Conservation (phyloP, 2,797 vertebrate species). For the Myripristis murdjan region DNA sequence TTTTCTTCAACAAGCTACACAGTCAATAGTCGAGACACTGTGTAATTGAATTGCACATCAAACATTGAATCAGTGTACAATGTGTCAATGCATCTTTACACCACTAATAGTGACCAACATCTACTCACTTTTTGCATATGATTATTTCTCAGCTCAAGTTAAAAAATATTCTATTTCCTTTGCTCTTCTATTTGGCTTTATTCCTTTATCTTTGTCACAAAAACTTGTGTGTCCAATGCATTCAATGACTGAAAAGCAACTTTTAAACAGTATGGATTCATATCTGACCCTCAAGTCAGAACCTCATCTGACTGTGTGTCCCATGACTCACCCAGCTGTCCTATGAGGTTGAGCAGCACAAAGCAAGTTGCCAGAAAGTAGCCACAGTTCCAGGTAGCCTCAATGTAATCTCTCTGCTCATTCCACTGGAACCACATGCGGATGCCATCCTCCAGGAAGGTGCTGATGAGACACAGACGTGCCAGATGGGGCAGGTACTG, state of each 20-base stretch:
- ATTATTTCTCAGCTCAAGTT: neutral
- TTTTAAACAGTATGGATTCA: neutral
- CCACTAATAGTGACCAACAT: too few species aligned
- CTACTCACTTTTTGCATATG: too few species aligned
- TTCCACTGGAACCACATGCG: conserved; percentile 99
- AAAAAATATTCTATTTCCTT: neutral
- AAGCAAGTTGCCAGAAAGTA: conserved; percentile 95
- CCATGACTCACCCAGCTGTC: conserved; percentile 93
- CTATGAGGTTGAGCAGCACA: conserved; percentile 95
- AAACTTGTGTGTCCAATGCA: neutral
- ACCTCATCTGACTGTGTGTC: neutral
- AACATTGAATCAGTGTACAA: too few species aligned
- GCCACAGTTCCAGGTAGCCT: conserved; percentile 95
- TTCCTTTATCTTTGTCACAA: neutral
- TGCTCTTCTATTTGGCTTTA: neutral
- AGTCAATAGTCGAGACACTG: too few species aligned
- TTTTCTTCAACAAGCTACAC: too few species aligned
- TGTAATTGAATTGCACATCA: too few species aligned
- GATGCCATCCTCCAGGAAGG: conserved; percentile 97
- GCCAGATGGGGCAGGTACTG: conserved; percentile 97
- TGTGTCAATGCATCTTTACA: too few species aligned
- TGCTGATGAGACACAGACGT: conserved; percentile 96
- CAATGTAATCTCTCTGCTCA: conserved; percentile 97
- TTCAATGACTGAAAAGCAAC: neutral
- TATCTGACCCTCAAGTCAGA: neutral